These are phyloP conservation scores for Struthio camelus DNA, from an alignment of 2,113 vertebrate species.

Conservation along the genomic window DNA sequence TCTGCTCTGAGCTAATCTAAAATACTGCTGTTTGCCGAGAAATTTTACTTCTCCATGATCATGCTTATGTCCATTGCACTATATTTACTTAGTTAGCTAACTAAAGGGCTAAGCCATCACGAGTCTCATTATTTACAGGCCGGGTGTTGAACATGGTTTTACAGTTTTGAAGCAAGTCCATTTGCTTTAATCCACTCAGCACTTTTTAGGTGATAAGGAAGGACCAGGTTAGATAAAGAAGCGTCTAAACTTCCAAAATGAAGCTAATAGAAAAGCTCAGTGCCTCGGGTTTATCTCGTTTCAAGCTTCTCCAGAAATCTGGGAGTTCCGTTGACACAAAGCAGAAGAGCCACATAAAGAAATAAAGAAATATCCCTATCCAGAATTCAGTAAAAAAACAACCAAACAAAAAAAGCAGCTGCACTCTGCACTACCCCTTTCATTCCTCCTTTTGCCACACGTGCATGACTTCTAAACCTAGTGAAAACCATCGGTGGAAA, in stretches of 20 bases:
- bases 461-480: neutral
- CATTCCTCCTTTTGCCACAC: neutral
- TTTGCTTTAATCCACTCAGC: neutral
- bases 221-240: neutral
- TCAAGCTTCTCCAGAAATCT: neutral
- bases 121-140: neutral
- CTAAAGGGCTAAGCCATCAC: neutral
- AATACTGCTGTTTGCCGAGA: neutral
- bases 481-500: neutral
- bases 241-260: neutral
- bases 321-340: neutral
- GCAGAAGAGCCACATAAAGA: neutral
- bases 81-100: neutral
- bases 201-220: neutral
- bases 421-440: neutral
- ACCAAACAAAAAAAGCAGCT: neutral
- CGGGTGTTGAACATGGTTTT: neutral
- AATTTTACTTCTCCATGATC: neutral
- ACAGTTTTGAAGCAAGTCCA: neutral
- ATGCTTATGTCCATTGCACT: neutral
- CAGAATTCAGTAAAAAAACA: too few species aligned
- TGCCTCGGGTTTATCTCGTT: neutral
- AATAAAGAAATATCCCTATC: neutral
- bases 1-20: neutral
- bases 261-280: neutral